A percentile compares a stretch with the other conserved stretches of the same genome.
These are phyloP conservation scores for Mustela nigripes DNA, from an alignment of 2,113 vertebrate species.

Conservation along the genomic window DNA sequence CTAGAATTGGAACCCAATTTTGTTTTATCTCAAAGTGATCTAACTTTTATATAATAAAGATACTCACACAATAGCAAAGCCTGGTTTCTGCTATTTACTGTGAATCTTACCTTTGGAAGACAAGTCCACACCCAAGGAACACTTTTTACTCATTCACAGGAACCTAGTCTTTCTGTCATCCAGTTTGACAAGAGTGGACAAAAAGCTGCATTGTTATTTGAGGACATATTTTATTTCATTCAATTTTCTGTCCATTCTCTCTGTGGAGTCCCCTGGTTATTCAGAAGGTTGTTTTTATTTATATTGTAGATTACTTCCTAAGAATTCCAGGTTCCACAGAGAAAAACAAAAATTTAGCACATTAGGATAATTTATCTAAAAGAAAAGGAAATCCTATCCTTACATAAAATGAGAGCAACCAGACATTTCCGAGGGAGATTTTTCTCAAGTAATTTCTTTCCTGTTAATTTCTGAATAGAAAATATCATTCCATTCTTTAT, in stretches of 20 bases:
- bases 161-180: background rate
- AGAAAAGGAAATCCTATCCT: background rate
- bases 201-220: background rate
- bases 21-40: background rate
- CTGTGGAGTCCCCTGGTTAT: background rate
- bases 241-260: background rate
- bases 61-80: no score
- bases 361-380: background rate
- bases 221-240: background rate
- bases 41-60: background rate
- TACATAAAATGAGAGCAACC: background rate
- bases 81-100: no score
- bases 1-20: background rate
- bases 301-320: background rate
- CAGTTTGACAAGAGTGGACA: background rate
- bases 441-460: background rate
- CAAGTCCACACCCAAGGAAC: no score
- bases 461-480: background rate
- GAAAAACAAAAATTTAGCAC: background rate
- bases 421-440: no score
- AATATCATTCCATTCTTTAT: fast-evolving
- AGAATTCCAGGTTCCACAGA: background rate
- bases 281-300: background rate
- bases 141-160: background rate
- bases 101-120: no score